Base-by-base conservation (phyloP, 2,888 invertebrate species). In the Mechanitis mazaeus region DNA sequence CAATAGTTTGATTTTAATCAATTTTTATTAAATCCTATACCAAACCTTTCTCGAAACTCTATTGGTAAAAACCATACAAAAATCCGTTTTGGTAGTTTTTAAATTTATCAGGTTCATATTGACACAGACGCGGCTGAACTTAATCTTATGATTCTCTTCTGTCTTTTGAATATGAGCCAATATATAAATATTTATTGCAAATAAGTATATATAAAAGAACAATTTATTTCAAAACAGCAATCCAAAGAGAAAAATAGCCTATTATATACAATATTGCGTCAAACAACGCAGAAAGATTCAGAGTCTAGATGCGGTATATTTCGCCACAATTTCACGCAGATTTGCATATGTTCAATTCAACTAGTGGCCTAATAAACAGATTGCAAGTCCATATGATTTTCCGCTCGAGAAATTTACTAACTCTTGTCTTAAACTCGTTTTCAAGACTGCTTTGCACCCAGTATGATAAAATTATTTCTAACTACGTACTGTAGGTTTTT, bases 341-440 rank as follows among this genome's bases (percentile, higher is more conserved):
- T 82, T 78, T 79, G 72, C 76, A 72, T 75, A 70, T 68, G 68
- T 65, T 71, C 66, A 63, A 61, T 67, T 66, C 60, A 66, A 64
- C 67, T 66, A 66, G 69, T 75, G 76, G 75, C 75, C 78, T 71
- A 78, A 81, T 81, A 81, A 78, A 78, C 74, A 70, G 72, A 77
- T 78, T 76, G 75, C 72, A 74, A 73, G 75, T 75, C 74, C 77
- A 81, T 82, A 78, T 78, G 71, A 81, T 83, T 83, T 83, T 78
- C 75, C 78, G 76, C 79, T 74, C 72, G 74, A 77, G 62, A 65
- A 64, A 66, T 56, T 60, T 46, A 59, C 53, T 55, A 33, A 64
- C 56, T 55, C 63, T 53, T 47, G 59, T 54, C 61, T 33, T 42
- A 61, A 54, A 63, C 64, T 59, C 60, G 65, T 63, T 61, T 45